These are phyloP conservation scores for Lapara coniferarum DNA, from an alignment of 2,888 invertebrate genomes.

Conservation along the genomic window DNA sequence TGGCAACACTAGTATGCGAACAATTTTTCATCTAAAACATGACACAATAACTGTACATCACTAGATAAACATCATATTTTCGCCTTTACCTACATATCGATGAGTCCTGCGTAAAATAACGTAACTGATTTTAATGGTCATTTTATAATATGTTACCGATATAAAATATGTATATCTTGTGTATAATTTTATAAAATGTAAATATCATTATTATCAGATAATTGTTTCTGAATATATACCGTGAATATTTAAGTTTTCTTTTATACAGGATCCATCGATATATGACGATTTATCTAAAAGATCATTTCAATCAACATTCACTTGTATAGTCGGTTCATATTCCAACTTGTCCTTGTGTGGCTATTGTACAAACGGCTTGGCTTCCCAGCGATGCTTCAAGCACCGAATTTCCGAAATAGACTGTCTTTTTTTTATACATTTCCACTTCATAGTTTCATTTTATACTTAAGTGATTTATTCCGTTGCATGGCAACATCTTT, in stretches of 20 bases:
- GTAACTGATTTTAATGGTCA: background rate
- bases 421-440: slow-evolving; percentile 24
- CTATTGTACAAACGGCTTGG: background rate
- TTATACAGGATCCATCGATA: background rate
- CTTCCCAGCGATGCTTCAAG: slow-evolving; percentile 9
- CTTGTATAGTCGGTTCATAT: background rate
- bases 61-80: background rate
- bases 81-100: slow-evolving; percentile 2
- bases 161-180: no score
- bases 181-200: no score
- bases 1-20: slow-evolving; percentile 3
- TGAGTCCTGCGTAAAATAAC: background rate
- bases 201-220: no score
- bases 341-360: background rate
- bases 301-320: slow-evolving; percentile 4
- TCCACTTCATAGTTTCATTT: slow-evolving; percentile 21
- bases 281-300: background rate
- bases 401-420: slow-evolving; percentile 14
- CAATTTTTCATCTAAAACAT: background rate
- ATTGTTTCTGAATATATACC: no score
- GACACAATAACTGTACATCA: background rate
- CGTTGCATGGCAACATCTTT: slow-evolving; percentile 4
- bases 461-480: slow-evolving; percentile 12
- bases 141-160: no score
- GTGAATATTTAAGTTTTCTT: no score